Evolutionary conservation across 2,888 invertebrate species (phyloP).

Genomic region (Blera fallax): DNA sequence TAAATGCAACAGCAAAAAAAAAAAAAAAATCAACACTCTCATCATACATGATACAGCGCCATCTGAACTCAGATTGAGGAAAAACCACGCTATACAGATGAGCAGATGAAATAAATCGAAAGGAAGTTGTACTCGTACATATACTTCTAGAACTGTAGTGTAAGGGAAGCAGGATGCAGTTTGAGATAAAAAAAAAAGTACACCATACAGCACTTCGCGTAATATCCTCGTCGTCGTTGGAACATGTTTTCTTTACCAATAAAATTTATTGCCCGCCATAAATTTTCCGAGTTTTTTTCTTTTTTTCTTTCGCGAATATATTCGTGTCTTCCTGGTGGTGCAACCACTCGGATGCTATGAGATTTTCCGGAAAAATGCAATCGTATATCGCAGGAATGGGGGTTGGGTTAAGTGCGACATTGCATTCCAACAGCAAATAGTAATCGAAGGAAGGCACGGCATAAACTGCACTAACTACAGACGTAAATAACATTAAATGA

Average conservation of each 20-base stretch:
- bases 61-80: constrained; percentile 25
- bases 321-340: constrained; percentile 57
- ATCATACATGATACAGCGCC: constrained; percentile 50
- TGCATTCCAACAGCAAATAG: constrained; percentile 19
- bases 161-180: constrained; percentile 41
- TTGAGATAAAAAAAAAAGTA: constrained; percentile 21
- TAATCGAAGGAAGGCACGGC: constrained; percentile 42
- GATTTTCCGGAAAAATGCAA: constrained; percentile 69
- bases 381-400: constrained; percentile 15
- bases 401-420: constrained; percentile 33
- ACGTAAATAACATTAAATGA: constrained; percentile 27
- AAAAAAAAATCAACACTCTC: constrained; percentile 25
- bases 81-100: constrained; percentile 31
- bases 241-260: constrained; percentile 71
- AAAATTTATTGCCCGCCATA: constrained; percentile 69
- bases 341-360: constrained; percentile 63
- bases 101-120: constrained; percentile 67
- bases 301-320: constrained; percentile 17
- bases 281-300: constrained; percentile 51
- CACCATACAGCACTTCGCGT: constrained; percentile 60
- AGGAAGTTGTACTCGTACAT: constrained; percentile 54
- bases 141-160: constrained; percentile 18
- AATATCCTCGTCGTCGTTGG: constrained; percentile 68
- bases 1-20: constrained; percentile 37
- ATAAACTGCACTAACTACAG: constrained; percentile 17